Conservation (phyloP, 2,888 invertebrate species). For the Smittia aterrima region DNA sequence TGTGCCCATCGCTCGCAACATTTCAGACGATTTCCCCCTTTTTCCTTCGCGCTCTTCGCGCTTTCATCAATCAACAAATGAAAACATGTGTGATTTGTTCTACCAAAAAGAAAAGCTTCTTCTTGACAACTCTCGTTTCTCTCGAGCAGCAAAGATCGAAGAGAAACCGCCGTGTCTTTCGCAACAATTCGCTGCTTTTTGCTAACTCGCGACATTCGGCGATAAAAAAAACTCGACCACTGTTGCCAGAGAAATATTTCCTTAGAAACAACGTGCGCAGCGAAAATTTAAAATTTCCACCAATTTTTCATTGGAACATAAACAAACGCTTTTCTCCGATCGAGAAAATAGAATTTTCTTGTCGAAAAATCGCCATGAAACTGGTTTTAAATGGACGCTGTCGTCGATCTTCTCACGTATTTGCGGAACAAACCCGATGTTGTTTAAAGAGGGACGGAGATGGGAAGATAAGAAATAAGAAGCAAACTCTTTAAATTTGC, state of each 20-base stretch:
- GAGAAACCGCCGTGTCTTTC: too few species aligned
- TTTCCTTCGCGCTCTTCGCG: background rate
- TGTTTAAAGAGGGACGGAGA: background rate
- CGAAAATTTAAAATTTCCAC: background rate
- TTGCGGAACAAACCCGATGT: background rate
- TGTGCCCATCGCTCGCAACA: background rate
- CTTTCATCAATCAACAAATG: constrained; percentile 34
- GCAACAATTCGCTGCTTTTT: too few species aligned
- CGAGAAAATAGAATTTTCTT: background rate
- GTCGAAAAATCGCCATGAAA: background rate
- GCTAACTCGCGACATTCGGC: too few species aligned
- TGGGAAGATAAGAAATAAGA: background rate
- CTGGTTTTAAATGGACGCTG: constrained; percentile 13
- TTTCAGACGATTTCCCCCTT: background rate
- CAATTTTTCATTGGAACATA: background rate
- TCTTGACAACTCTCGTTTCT: too few species aligned
- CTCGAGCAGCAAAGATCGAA: too few species aligned
- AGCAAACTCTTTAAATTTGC: constrained; percentile 22
- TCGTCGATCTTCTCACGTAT: background rate
- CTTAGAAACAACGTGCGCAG: too few species aligned
- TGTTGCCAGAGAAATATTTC: too few species aligned
- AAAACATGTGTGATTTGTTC: constrained; percentile 33
- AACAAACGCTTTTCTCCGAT: background rate
- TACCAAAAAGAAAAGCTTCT: background rate
- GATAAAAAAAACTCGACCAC: too few species aligned